Evolutionary conservation across 2,113 vertebrate species (phyloP).

Genomic region (Cryptoleucopteryx plumbea): DNA sequence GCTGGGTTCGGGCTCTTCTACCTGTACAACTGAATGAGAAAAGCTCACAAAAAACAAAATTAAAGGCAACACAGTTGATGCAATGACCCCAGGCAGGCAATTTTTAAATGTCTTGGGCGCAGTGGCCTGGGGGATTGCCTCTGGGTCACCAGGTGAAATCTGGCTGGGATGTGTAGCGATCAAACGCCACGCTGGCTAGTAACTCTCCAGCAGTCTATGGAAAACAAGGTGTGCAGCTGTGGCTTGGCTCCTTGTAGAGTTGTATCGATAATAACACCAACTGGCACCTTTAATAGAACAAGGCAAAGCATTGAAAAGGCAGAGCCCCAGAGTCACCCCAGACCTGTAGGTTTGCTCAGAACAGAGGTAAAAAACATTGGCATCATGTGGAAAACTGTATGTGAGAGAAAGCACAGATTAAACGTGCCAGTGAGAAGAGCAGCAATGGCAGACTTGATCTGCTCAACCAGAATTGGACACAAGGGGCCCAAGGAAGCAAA

Average conservation of each 20-base stretch:
- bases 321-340: not conserved
- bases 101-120: not conserved
- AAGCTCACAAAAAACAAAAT: not conserved
- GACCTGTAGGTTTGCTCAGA: not conserved
- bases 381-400: rapidly evolving
- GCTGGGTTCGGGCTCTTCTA: not conserved
- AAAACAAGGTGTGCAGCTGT: not conserved
- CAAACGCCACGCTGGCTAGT: rapidly evolving
- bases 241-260: not conserved
- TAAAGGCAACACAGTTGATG: not conserved
- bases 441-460: not conserved
- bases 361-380: not conserved
- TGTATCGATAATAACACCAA: rapidly evolving
- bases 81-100: not conserved
- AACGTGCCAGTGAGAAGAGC: rapidly evolving
- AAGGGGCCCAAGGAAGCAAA: not conserved
- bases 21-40: not conserved
- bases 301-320: not conserved
- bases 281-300: not conserved
- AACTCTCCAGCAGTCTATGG: not conserved
- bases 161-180: rapidly evolving
- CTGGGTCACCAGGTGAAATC: not conserved
- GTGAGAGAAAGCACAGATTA: not conserved
- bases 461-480: not conserved
- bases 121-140: not conserved